Conservation (phyloP, 1,140 invertebrate species). For the Zaprionus inermis region DNA sequence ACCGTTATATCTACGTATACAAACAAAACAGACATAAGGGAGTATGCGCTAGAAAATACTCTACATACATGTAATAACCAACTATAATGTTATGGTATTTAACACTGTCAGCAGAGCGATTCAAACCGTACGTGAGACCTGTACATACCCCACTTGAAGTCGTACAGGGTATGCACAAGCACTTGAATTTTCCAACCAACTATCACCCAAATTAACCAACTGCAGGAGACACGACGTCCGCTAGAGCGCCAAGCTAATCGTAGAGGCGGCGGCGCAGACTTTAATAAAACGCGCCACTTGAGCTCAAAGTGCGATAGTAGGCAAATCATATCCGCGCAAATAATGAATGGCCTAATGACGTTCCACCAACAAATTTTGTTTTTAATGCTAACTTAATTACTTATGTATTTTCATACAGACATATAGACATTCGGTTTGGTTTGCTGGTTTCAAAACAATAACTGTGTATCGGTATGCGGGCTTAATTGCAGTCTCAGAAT, state of each 20-base stretch:
- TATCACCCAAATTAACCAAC: constrained; percentile 36
- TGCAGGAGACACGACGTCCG: constrained; percentile 24
- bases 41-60: constrained; percentile 3
- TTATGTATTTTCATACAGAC: too few relatives aligned
- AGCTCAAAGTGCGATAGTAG: constrained; percentile 45
- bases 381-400: too few relatives aligned
- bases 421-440: neutral
- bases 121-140: neutral
- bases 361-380: too few relatives aligned
- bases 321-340: constrained; percentile 50
- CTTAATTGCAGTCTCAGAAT: constrained; percentile 41
- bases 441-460: constrained; percentile 2
- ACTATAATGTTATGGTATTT: neutral
- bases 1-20: neutral
- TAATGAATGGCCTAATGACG: constrained; percentile 38
- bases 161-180: constrained; percentile 18
- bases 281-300: constrained; percentile 72
- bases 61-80: neutral
- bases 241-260: constrained; percentile 43
- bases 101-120: neutral
- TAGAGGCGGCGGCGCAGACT: constrained; percentile 31
- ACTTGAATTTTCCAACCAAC: constrained; percentile 32
- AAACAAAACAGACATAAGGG: neutral
- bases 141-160: too few relatives aligned
- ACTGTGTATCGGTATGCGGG: constrained; percentile 10